phyloP scores from a whole-genome alignment of 2,113 vertebrate species.

The Nothocercus julius region DNA sequence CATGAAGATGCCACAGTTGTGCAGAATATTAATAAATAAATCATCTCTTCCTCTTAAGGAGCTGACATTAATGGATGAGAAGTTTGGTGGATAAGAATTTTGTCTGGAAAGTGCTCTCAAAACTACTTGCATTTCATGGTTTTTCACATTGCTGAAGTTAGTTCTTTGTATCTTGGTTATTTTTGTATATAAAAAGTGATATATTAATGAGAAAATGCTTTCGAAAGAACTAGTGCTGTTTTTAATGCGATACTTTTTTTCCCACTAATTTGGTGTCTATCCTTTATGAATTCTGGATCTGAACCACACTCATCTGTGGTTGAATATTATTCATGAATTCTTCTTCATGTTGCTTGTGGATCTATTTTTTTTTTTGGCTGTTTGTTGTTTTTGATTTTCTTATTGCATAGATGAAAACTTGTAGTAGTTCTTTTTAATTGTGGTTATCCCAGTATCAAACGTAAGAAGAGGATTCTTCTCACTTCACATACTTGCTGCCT shows the following conservation, averaged over 20 bases:
- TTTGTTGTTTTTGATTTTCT: background rate
- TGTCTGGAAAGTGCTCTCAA: background rate
- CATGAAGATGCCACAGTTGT: background rate
- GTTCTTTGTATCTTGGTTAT: background rate
- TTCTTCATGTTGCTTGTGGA: background rate
- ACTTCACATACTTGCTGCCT: fast-evolving
- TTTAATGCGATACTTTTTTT: background rate
- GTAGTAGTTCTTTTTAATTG: background rate
- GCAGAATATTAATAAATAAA: background rate
- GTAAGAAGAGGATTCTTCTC: background rate
- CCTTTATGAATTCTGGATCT: background rate
- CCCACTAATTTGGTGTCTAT: background rate
- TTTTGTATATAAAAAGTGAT: background rate
- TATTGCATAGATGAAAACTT: background rate
- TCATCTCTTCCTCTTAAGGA: background rate
- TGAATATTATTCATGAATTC: background rate
- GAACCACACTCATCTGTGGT: background rate
- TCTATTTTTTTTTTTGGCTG: background rate
- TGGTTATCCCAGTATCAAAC: background rate
- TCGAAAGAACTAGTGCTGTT: background rate
- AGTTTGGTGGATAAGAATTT: background rate
- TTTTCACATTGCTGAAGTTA: background rate
- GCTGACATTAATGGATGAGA: background rate
- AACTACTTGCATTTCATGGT: background rate
- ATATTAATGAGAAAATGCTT: background rate